These are phyloP conservation scores for Orthonevra nobilis DNA, from an alignment of 2,888 invertebrate genomes.

Conservation along the genomic window DNA sequence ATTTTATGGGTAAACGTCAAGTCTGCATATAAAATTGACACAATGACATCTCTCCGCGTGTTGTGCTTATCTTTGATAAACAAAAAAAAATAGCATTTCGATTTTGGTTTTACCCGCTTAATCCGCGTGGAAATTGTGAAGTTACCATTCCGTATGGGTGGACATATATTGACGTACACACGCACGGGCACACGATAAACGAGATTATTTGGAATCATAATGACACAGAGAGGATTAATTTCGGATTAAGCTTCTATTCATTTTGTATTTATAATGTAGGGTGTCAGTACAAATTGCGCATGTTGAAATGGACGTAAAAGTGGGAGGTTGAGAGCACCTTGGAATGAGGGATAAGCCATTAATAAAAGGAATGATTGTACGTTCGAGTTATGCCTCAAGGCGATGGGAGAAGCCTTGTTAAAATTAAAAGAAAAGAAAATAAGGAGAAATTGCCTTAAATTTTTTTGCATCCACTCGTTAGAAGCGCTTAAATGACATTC, in stretches of 20 bases:
- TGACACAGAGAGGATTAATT: conserved; percentile 24
- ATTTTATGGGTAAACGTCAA: too few relatives aligned
- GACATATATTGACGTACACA: neutral
- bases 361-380: neutral
- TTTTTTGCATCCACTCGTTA: neutral
- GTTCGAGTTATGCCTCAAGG: conserved; percentile 10
- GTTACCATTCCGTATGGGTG: neutral
- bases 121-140: neutral
- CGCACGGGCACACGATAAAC: neutral
- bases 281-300: conserved; percentile 18
- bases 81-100: neutral
- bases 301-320: neutral
- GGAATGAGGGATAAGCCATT: neutral
- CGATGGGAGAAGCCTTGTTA: too few relatives aligned
- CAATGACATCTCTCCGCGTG: neutral
- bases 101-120: neutral
- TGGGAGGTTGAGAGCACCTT: neutral
- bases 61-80: conserved; percentile 28
- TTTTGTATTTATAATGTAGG: conserved; percentile 13
- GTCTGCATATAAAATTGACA: conserved; percentile 25
- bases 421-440: conserved; percentile 12
- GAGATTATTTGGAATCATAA: conserved; percentile 22
- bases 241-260: conserved; percentile 3
- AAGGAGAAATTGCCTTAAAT: neutral
- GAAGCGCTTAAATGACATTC: neutral